phyloP scores from a whole-genome alignment of 1,140 invertebrate genomes.

The Adelges cooleyi region DNA sequence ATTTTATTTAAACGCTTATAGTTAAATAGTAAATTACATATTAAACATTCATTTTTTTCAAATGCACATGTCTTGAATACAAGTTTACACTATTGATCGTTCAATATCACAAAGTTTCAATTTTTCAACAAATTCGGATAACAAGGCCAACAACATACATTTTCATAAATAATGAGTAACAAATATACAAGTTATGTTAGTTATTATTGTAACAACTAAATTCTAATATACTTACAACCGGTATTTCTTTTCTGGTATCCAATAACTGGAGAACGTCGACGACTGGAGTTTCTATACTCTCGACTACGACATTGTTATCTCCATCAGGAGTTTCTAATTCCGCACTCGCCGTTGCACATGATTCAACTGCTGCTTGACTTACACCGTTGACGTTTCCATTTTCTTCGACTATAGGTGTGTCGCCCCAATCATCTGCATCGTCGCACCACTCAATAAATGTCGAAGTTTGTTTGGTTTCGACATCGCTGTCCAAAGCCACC shows the following conservation, averaged over 20 bases:
- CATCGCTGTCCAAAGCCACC: background rate
- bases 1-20: no score
- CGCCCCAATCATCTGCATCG: slow-evolving; percentile 59
- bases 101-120: no score
- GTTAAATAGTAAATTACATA: no score
- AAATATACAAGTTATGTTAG: no score
- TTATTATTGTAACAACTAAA: no score
- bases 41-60: no score
- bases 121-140: no score
- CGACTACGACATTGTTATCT: slow-evolving; percentile 51
- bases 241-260: slow-evolving; percentile 21
- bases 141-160: no score
- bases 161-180: no score
- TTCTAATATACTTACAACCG: background rate
- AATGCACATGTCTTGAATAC: no score
- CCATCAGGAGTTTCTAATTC: slow-evolving; percentile 56
- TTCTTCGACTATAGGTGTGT: slow-evolving; percentile 34
- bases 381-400: slow-evolving; percentile 3
- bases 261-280: background rate
- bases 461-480: slow-evolving; percentile 36
- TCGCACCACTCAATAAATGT: slow-evolving; percentile 50
- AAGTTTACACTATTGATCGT: no score
- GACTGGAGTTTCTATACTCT: background rate
- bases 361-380: background rate
- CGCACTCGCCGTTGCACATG: slow-evolving; percentile 44